Conservation (phyloP, 2,113 vertebrate species). For the Anoplopoma fimbria region DNA sequence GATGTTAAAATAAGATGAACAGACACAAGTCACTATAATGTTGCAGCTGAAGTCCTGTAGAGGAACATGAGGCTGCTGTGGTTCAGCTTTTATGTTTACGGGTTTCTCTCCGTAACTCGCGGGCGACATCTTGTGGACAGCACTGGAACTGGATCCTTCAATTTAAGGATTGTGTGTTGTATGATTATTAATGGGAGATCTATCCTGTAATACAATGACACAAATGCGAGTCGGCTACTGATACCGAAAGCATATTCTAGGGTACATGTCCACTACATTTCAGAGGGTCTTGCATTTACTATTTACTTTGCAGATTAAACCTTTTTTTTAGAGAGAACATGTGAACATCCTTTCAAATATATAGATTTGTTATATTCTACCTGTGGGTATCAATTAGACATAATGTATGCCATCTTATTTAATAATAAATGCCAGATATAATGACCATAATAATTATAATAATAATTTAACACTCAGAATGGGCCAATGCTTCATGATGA, state of each 20-base stretch:
- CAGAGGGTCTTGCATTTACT: background rate
- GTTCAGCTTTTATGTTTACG: background rate
- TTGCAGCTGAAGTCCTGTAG: background rate
- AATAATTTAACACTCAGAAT: background rate
- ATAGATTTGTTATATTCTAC: background rate
- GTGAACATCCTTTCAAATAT: background rate
- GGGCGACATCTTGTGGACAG: conserved; percentile 60
- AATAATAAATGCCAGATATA: background rate
- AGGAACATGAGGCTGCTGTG: background rate
- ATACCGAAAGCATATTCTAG: background rate
- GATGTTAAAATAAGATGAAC: background rate
- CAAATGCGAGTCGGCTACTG: background rate
- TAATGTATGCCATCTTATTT: background rate
- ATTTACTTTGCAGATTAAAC: background rate
- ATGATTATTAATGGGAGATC: background rate
- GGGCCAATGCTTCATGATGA: background rate
- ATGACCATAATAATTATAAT: background rate
- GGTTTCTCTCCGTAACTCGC: background rate
- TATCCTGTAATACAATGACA: background rate
- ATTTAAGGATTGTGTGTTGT: background rate
- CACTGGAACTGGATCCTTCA: background rate
- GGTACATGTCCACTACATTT: background rate
- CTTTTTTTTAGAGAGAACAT: background rate
- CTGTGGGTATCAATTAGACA: background rate
- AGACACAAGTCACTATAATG: background rate